These are phyloP conservation scores for Carposina sasakii DNA, from an alignment of 1,140 invertebrate genomes.

Conservation along the genomic window DNA sequence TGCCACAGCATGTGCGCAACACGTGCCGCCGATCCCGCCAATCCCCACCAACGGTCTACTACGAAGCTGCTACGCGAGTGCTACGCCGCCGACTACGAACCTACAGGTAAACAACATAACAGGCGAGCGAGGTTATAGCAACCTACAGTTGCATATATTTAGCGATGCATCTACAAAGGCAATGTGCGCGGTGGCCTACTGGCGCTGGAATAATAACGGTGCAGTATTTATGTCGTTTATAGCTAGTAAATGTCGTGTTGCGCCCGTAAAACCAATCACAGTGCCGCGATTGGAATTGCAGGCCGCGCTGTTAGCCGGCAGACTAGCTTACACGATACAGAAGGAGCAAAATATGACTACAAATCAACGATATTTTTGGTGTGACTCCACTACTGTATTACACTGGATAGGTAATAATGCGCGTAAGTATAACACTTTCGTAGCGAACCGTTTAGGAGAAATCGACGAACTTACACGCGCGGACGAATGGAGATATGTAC, in stretches of 20 bases:
- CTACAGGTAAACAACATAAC: not conserved
- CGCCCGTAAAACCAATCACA: conserved; percentile 16
- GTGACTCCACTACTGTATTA: conserved; percentile 34
- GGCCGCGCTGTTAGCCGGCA: conserved; percentile 7
- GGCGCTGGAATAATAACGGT: conserved; percentile 7
- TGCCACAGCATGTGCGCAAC: not conserved
- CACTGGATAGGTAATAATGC: conserved; percentile 35
- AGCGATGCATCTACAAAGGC: conserved; percentile 18
- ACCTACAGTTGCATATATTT: conserved; percentile 23
- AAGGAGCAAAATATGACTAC: conserved; percentile 12
- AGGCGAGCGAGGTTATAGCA: not conserved
- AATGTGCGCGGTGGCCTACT: conserved; percentile 9
- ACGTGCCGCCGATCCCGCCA: not conserved
- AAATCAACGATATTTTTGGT: conserved; percentile 24
- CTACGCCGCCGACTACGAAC: not conserved
- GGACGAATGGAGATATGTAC: conserved; percentile 34
- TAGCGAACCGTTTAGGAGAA: conserved; percentile 34
- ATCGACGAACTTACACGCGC: conserved; percentile 30
- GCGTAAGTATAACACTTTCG: conserved; percentile 26
- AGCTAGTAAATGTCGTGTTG: conserved; percentile 19
- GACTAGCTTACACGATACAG: conserved; percentile 10
- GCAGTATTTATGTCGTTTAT: not conserved
- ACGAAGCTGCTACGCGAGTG: not conserved
- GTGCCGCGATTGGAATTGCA: conserved; percentile 15
- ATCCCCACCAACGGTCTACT: not conserved